A percentile compares a stretch with the other conserved stretches of the same genome.
Evolutionary conservation across 2,797 vertebrate species (phyloP).

Genomic region (Amblyraja radiata): DNA sequence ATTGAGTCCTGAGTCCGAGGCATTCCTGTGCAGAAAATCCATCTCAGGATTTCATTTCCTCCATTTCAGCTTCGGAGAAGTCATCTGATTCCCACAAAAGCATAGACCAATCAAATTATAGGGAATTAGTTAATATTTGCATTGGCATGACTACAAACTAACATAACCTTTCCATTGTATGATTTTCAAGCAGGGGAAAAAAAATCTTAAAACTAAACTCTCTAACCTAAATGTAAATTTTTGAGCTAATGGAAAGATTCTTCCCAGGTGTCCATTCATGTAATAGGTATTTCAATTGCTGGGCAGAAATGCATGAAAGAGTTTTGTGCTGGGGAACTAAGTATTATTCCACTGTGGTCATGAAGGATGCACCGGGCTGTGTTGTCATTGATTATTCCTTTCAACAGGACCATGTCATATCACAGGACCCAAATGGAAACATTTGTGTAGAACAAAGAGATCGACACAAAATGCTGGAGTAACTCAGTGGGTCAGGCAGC

Average conservation of each 20-base stretch:
- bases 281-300: neutral
- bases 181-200: neutral
- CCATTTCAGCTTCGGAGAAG: constrained; percentile 54
- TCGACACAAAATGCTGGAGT: too few relatives aligned
- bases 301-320: neutral
- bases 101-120: constrained; percentile 48
- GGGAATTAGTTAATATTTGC: constrained; percentile 49
- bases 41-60: constrained; percentile 55
- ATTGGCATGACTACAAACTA: constrained; percentile 45
- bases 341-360: neutral
- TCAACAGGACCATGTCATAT: too few relatives aligned
- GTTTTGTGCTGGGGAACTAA: neutral
- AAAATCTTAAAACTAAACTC: constrained; percentile 1
- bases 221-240: neutral
- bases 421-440: too few relatives aligned
- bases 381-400: too few relatives aligned
- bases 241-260: neutral
- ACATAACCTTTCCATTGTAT: constrained; percentile 7
- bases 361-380: too few relatives aligned
- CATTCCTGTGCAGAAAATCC: constrained; percentile 46
- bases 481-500: too few relatives aligned
- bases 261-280: neutral
- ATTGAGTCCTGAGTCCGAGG: neutral
- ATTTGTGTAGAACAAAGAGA: too few relatives aligned
- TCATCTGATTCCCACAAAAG: constrained; percentile 51